Base-by-base conservation (phyloP, 2,888 invertebrate genomes). In the Eledona agricola region DNA sequence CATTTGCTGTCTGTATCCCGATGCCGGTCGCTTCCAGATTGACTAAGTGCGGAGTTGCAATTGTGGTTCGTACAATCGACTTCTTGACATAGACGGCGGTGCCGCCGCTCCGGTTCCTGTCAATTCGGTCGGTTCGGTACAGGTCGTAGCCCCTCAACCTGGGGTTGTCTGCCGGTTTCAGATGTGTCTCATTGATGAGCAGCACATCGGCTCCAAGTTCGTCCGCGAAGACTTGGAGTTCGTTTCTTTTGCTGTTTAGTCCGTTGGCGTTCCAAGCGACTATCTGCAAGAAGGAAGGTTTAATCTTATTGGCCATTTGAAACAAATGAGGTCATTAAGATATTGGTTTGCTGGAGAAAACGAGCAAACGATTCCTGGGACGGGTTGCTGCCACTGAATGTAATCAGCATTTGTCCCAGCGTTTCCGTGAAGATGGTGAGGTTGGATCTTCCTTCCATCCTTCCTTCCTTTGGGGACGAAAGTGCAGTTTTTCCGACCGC, bases 31-130 rank as follows among this genome's bases (percentile, higher is more conserved):
- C 15, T 31, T 59, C 55, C 2, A 40, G 11, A 12, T 37, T 12
- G 4, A 4, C 12, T 4, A 25, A 11, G 9, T 47, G 20, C 2
- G 12, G 23, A 7, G 11, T 22, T 15, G n/a, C 20, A 6, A 10
- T 5, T 13, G 16, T 31, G 19, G 7, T 3, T 43, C 57, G 53
- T 1, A 50, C 25, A 2, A 58, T 23, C 2, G 6, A 22, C 1
- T 2, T 32, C 28, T 49, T 59, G 4, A 58, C 25, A 2, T 22
- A 43, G 11, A 58, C 32, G 2, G 51, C 57, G 4, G 49, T 52
- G 1, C 59, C 57, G 3, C 57, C 57, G 3, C 55, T 55, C n/a
- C n/a, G n/a, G 13, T 12, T 5, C 7, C 16, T 28, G 6, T 15
- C 35, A n/a, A 4, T 4, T 10, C 58, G 7, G 32, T 59, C 55